Conservation (phyloP, 92 coral and sea anemone species). For the Zoanthus sansibaricus region DNA sequence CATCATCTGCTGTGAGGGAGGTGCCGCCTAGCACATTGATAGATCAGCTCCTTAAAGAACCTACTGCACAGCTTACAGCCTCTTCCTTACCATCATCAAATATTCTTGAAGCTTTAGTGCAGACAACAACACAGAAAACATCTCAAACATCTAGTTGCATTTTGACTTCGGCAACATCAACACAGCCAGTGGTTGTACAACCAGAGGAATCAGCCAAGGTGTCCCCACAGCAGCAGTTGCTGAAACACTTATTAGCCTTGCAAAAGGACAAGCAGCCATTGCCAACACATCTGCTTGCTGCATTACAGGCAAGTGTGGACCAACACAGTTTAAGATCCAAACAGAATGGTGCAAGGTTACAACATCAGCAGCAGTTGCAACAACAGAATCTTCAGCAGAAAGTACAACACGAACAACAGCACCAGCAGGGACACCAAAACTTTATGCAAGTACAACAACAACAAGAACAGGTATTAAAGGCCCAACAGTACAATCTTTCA, state of each 20-base stretch:
- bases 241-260: constrained; percentile 33
- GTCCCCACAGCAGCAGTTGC: constrained; percentile 20
- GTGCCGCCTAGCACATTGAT: neutral
- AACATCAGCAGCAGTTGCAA: constrained; percentile 55
- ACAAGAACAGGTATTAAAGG: neutral
- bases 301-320: constrained; percentile 39
- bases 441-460: constrained; percentile 12
- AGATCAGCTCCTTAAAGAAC: constrained; percentile 24
- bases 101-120: neutral
- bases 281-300: constrained; percentile 39
- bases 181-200: constrained; percentile 13
- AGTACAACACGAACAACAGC: constrained; percentile 56
- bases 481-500: constrained; percentile 23
- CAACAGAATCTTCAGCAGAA: constrained; percentile 62
- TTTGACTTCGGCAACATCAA: constrained; percentile 28
- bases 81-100: constrained; percentile 10
- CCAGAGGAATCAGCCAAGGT: constrained; percentile 17
- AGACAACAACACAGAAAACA: constrained; percentile 11
- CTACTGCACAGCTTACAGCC: neutral
- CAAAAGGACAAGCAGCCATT: constrained; percentile 50
- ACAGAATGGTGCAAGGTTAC: constrained; percentile 49
- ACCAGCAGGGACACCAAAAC: constrained; percentile 30
- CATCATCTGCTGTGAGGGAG: constrained; percentile 1
- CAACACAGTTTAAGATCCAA: constrained; percentile 38
- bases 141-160: constrained; percentile 3